Evolutionary conservation across 2,113 vertebrate genomes (phyloP), one percentile per base, ranked within the genome.

Genomic region (Cyprinus carpio): DNA sequence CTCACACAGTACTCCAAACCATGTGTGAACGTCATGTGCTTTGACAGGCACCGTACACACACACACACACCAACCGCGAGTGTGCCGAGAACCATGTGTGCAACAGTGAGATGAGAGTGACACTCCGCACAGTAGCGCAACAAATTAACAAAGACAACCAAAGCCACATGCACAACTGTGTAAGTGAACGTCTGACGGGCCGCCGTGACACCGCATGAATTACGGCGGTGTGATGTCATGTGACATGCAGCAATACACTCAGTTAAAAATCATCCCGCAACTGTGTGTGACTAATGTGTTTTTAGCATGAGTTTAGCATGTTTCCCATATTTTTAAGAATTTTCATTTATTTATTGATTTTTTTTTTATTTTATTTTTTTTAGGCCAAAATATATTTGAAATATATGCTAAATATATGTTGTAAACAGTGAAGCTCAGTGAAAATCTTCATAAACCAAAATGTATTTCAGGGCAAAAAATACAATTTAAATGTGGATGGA

Each of bases 1-100:
- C 80, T 87, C 77, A 82, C 81, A 58, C 54, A 71, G 80, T 85
- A 87, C 90, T 87, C 69, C 80, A 75, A 89, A 87, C 77, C 88
- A 89, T 90, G 90, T 90, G 89, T 89, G 82, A 86, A 60, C 74
- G 83, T 79, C 84, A 88, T 75, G 62, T 89, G 87, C 87, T 83
- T 90, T 89, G 89, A 93, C 88, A 89, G 83, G 34, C 62, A 64
- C 49, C 83, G 60, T 87, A 75, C 83, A 75, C 86, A 67, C 78
- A 75, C 83, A 87, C 80, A 85, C 86, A 90, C 40, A 16, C 85
- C 71, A 85, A 67, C 78, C 4, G 51, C 25, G 31, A 27, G 75
- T 10, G n/a, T 81, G 49, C 84, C 65, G 40, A 80, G 81, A 84
- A 88, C 69, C 43, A 77, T 85, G 85, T 88, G 89, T 88, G 81